A percentile compares a stretch with the other conserved stretches of the same genome.
These are phyloP conservation scores for Paragorgia papillata DNA, from an alignment of 92 coral and sea anemone species.

Conservation along the genomic window DNA sequence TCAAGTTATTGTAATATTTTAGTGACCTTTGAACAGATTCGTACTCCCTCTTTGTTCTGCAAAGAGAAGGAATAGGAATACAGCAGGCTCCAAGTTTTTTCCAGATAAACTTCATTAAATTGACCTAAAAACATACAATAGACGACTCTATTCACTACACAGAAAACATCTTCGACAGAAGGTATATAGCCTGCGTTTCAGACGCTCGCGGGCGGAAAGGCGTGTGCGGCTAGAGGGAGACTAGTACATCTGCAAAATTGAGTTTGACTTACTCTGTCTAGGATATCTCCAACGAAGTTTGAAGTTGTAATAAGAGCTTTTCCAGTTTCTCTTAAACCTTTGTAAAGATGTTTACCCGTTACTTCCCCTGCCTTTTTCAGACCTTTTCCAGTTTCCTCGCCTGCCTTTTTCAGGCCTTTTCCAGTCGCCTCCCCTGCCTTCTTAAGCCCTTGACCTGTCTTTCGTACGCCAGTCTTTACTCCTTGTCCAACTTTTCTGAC, in stretches of 20 bases:
- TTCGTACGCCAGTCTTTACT: neutral
- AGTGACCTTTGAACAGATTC: constrained; percentile 2
- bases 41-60: constrained; percentile 14
- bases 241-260: too few species aligned
- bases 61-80: constrained; percentile 7
- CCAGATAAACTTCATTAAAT: constrained; percentile 34
- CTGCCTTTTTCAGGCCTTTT: constrained; percentile 32
- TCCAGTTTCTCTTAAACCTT: constrained; percentile 34
- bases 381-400: neutral
- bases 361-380: constrained; percentile 11
- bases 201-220: too few species aligned
- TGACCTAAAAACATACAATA: constrained; percentile 21
- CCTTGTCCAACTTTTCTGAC: constrained; percentile 34
- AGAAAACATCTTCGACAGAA: too few species aligned
- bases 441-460: constrained; percentile 13
- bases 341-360: constrained; percentile 15
- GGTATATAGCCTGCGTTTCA: too few species aligned
- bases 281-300: constrained; percentile 23
- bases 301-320: constrained; percentile 33
- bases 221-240: too few species aligned
- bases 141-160: too few species aligned
- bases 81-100: constrained; percentile 37
- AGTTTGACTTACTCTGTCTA: constrained; percentile 21
- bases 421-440: constrained; percentile 16
- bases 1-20: constrained; percentile 19